A percentile compares a stretch with the other conserved stretches of the same genome.
phyloP scores from a whole-genome alignment of 2,797 vertebrate genomes.

The Simalia tracyae region DNA sequence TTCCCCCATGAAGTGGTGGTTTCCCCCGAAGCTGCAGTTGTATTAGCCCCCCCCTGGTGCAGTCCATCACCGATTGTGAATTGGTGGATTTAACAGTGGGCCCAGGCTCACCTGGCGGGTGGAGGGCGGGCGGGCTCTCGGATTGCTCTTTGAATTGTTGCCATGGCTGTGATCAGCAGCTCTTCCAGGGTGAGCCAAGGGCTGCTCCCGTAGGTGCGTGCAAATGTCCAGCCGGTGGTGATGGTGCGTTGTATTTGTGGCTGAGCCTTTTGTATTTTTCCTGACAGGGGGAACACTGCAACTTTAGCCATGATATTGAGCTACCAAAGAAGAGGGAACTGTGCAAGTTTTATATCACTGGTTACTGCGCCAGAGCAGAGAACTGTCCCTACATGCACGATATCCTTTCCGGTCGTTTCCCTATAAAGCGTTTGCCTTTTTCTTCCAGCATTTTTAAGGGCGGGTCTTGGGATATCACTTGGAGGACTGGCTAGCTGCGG shows the following conservation, averaged over 20 bases:
- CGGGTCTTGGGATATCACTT: not conserved
- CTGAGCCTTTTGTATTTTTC: not conserved
- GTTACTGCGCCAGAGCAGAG: constrained; percentile 91
- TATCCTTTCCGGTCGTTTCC: constrained; percentile 81
- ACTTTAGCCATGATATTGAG: constrained; percentile 96
- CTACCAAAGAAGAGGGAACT: constrained; percentile 94
- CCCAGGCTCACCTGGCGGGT: not conserved
- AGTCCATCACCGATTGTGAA: not conserved
- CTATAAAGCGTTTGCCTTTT: not conserved
- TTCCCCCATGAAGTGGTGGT: not conserved
- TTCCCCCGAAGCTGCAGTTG: not conserved
- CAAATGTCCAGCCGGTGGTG: not conserved
- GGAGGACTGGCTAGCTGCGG: too few relatives aligned
- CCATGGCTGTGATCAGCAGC: not conserved
- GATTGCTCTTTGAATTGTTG: not conserved
- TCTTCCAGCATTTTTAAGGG: not conserved
- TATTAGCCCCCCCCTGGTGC: not conserved
- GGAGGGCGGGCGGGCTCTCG: not conserved
- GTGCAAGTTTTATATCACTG: constrained; percentile 97
- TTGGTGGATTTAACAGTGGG: too few relatives aligned
- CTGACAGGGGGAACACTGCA: constrained; percentile 92
- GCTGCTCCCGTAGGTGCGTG: too few relatives aligned
- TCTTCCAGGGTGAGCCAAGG: not conserved
- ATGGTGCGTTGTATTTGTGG: not conserved
- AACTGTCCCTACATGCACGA: constrained; percentile 98